phyloP scores from a whole-genome alignment of 2,113 vertebrate genomes.

The Sander lucioperca region DNA sequence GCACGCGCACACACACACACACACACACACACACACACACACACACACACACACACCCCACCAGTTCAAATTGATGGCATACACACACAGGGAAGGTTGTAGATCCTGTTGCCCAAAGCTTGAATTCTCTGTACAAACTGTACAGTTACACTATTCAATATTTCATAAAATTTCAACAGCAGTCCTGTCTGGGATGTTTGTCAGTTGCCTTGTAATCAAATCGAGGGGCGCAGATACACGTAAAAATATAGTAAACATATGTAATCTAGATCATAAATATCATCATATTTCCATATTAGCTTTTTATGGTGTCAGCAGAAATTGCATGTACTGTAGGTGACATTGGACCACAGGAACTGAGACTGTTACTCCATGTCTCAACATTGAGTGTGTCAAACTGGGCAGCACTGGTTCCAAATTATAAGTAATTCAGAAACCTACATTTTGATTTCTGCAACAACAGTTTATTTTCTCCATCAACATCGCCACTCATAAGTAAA shows the following conservation, averaged over 20 bases:
- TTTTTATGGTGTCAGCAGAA: neutral
- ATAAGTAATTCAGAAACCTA: neutral
- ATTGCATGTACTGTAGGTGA: neutral
- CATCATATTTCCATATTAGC: neutral
- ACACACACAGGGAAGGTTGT: neutral
- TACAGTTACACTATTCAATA: neutral
- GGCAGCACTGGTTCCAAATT: neutral
- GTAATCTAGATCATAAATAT: constrained; percentile 16
- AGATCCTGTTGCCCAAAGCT: neutral
- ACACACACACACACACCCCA: neutral
- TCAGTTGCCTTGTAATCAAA: neutral
- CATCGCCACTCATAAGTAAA: neutral
- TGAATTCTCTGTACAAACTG: no score
- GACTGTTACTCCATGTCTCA: neutral
- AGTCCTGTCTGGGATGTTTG: neutral
- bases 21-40: neutral
- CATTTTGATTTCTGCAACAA: neutral
- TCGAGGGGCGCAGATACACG: neutral
- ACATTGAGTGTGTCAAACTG: neutral
- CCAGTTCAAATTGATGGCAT: no score
- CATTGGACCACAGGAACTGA: neutral
- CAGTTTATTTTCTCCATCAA: neutral
- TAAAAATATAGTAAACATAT: neutral
- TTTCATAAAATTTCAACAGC: neutral
- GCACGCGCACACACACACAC: neutral